Conservation (phyloP, 2,113 vertebrate genomes). For the Oncorhynchus masou region DNA sequence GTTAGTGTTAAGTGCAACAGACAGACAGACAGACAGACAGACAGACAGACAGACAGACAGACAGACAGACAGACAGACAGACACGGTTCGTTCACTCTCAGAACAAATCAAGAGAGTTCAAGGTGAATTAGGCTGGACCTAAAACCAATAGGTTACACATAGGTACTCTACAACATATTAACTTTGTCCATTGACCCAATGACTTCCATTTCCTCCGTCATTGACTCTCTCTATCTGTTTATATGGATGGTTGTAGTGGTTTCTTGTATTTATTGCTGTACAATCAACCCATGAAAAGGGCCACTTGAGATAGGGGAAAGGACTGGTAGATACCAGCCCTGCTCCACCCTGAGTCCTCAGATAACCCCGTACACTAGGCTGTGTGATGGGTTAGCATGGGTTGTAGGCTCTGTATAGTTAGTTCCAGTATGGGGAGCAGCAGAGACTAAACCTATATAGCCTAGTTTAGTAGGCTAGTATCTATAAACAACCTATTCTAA, state of each 20-base stretch:
- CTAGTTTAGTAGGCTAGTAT: conserved; percentile 15
- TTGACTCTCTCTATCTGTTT: background rate
- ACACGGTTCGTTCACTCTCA: background rate
- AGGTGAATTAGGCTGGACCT: background rate
- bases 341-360: conserved; percentile 63
- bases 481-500: no score
- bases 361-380: conserved; percentile 42
- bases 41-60: background rate
- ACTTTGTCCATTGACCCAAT: background rate
- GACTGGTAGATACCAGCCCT: conserved; percentile 52
- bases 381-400: conserved; percentile 25
- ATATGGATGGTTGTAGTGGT: conserved; percentile 25
- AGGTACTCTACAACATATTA: background rate
- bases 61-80: background rate
- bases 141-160: background rate
- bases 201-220: background rate
- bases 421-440: no score
- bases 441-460: no score
- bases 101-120: background rate
- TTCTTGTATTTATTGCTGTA: conserved; percentile 31
- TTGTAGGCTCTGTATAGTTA: no score
- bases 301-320: conserved; percentile 50
- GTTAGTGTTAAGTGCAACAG: background rate
- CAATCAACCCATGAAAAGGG: conserved; percentile 45
- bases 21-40: background rate